Evolutionary conservation across 2,888 invertebrate genomes (phyloP).

Genomic region (Diadegma fenestrale): DNA sequence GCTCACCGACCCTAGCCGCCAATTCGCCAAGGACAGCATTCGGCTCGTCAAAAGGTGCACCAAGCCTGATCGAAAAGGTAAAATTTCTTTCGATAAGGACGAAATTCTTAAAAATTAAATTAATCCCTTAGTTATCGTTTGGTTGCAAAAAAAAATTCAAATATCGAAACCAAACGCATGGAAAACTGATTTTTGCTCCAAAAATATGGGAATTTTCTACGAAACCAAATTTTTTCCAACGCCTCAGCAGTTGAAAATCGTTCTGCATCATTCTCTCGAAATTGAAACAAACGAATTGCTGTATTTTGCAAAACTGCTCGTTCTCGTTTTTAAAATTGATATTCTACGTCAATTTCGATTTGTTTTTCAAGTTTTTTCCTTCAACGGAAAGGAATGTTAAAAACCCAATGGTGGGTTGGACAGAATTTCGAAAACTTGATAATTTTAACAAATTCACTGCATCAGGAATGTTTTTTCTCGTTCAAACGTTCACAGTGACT

Average conservation of each 20-base stretch:
- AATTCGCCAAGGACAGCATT: conserved; percentile 99
- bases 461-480: not conserved
- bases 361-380: not conserved
- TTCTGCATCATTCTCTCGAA: not conserved
- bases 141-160: not conserved
- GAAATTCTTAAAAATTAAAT: not conserved
- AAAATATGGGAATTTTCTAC: not conserved
- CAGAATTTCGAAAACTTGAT: not conserved
- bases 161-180: not conserved
- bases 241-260: not conserved
- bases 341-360: not conserved
- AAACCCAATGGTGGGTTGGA: not conserved
- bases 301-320: not conserved
- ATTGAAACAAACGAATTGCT: not conserved
- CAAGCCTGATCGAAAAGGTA: conserved; percentile 99
- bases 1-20: conserved; percentile 97
- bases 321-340: not conserved
- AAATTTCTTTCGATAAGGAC: not conserved
- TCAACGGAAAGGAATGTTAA: not conserved
- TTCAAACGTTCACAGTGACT: not conserved
- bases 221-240: not conserved
- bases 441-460: not conserved
- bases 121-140: not conserved
- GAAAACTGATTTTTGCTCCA: not conserved
- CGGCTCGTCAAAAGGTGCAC: conserved; percentile 99